Conservation (phyloP, 2,888 invertebrate species). For the Schrankia costaestrigalis region DNA sequence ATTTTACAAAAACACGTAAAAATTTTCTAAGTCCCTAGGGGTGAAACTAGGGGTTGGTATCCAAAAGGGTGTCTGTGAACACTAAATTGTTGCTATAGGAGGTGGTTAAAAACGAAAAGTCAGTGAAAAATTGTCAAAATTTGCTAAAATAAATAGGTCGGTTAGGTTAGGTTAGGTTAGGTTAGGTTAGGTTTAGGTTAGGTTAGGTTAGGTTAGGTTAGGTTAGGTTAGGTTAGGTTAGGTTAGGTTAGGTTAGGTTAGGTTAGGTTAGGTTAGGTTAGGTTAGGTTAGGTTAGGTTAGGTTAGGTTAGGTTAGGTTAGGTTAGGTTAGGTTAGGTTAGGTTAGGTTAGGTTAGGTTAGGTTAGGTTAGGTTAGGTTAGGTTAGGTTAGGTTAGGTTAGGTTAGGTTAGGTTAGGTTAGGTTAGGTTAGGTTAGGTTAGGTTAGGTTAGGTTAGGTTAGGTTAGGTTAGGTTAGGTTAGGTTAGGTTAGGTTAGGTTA, state of each 20-base stretch:
- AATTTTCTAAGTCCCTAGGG: no score
- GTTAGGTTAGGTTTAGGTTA: slow-evolving; percentile 7
- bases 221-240: slow-evolving; percentile 7
- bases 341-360: slow-evolving; percentile 7
- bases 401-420: slow-evolving; percentile 8
- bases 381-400: slow-evolving; percentile 8
- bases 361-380: slow-evolving; percentile 7
- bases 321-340: slow-evolving; percentile 7
- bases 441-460: slow-evolving; percentile 8
- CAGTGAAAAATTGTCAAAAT: no score
- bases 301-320: slow-evolving; percentile 7
- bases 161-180: slow-evolving; percentile 6
- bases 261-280: slow-evolving; percentile 7
- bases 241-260: slow-evolving; percentile 7
- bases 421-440: slow-evolving; percentile 9
- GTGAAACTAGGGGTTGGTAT: no score
- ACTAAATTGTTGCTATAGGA: no score
- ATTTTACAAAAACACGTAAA: no score
- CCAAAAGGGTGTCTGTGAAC: no score
- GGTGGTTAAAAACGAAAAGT: no score
- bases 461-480: slow-evolving; percentile 9
- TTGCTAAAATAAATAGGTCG: no score
- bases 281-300: slow-evolving; percentile 7
- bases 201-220: slow-evolving; percentile 7
- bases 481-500: slow-evolving; percentile 9